These are phyloP conservation scores for Xiphophorus couchianus DNA, from an alignment of 2,113 vertebrate genomes.

Conservation along the genomic window DNA sequence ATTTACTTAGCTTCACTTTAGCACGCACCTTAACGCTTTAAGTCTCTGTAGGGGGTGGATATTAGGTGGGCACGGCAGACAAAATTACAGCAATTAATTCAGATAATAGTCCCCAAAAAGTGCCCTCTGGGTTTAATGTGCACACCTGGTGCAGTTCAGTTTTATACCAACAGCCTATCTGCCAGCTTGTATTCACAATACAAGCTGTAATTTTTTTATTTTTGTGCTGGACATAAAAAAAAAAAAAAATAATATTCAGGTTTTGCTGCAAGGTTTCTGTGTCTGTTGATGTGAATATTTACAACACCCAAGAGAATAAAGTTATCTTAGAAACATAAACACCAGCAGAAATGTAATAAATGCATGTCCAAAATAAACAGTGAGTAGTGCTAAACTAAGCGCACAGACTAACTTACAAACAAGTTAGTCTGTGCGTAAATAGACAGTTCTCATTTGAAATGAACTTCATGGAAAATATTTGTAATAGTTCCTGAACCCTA, in stretches of 20 bases:
- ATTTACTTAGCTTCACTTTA: conserved; percentile 78
- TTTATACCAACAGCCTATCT: conserved; percentile 37
- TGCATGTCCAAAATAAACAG: conserved; percentile 31
- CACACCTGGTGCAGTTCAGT: conserved; percentile 55
- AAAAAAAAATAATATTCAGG: conserved; percentile 49
- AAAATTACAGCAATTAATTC: conserved; percentile 72
- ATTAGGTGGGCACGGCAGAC: conserved; percentile 26
- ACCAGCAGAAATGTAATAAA: neutral
- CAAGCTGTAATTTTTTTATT: no score
- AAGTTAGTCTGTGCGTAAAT: no score
- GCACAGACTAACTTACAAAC: no score
- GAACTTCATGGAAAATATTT: conserved; percentile 12
- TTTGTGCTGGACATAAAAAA: conserved; percentile 49
- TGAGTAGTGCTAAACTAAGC: no score
- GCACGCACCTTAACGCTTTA: conserved; percentile 70
- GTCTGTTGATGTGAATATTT: conserved; percentile 71
- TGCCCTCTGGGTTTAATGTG: conserved; percentile 25
- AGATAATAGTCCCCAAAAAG: conserved; percentile 40
- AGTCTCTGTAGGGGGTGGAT: conserved; percentile 56
- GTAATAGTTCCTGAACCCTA: no score
- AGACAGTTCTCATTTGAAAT: neutral
- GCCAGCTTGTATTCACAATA: conserved; percentile 15
- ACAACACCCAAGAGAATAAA: conserved; percentile 47
- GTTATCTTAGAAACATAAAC: conserved; percentile 49
- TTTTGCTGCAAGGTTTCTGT: conserved; percentile 63